Base-by-base conservation (phyloP, 2,888 invertebrate genomes). In the Sabatieria punctata region DNA sequence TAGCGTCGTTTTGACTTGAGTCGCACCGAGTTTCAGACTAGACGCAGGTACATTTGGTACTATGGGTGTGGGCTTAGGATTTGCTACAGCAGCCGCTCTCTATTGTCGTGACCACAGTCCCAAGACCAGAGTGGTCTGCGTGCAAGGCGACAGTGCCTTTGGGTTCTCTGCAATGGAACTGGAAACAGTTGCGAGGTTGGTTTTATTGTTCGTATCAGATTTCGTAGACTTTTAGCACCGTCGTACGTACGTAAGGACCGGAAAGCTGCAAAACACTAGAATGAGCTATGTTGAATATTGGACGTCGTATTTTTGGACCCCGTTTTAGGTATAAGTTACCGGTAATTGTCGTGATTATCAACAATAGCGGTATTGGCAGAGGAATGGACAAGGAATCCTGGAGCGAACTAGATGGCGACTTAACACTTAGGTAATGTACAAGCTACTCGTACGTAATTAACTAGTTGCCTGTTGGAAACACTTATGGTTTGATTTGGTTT, bases 121-220 rank as follows among this genome's bases (percentile, higher is more conserved):
- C 0, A 71, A 72, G 1, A 59, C 59, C 2, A 86, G 86, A 63
- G 88, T 95, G 0, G 72, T 93, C 46, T 91, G 91, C 64, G 81
- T 93, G 0, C 88, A 91, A 70, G 93, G 93, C 0, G 95, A 95
- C 66, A 88, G 88, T 37, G 95, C 93, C 1, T 91, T 95, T 68
- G 95, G 95, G 2, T 95, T 95, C 71, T 88, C 89, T 24, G 93
- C 85, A 60, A 89, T 93, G 89, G 95, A 95, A 73, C 74, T 93
- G 24, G 95, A 95, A 71, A 95, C 93, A 0, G 84, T 91, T 77
- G 78, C 82, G 63, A 73, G 77, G 75, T 75, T 55, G 4, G 24
- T n/a, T 1, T 11, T 15, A n/a, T 2, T 38, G 37, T 21, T 15
- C n/a, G n/a, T n/a, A n/a, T n/a, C n/a, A n/a, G n/a, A n/a, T n/a